phyloP scores from a whole-genome alignment of 1,140 invertebrate species.

The Pomacea maculata region DNA sequence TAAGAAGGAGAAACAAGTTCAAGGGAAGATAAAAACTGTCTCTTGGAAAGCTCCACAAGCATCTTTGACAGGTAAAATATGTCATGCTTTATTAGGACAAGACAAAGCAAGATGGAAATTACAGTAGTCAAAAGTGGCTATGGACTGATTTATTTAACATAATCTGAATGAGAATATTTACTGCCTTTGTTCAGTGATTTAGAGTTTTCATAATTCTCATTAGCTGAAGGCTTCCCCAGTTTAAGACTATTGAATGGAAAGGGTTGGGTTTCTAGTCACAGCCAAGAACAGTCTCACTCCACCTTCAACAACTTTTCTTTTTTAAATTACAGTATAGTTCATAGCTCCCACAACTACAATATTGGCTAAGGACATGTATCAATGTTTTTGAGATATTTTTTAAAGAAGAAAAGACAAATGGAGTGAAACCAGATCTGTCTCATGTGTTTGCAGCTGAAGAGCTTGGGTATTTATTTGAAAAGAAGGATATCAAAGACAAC shows the following conservation, averaged over 20 bases:
- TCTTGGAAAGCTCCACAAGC: slow-evolving; percentile 62
- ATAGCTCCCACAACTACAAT: too few relatives aligned
- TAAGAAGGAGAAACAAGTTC: slow-evolving; percentile 80
- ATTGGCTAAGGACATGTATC: too few relatives aligned
- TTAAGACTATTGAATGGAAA: too few relatives aligned
- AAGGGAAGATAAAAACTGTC: slow-evolving; percentile 68
- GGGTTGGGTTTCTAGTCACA: too few relatives aligned
- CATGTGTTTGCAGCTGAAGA: slow-evolving; percentile 68
- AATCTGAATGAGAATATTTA: not conserved
- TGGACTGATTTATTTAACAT: not conserved
- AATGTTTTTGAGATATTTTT: too few relatives aligned
- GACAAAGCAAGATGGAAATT: not conserved
- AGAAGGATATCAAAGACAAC: slow-evolving; percentile 38
- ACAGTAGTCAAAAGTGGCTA: not conserved
- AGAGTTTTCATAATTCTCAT: too few relatives aligned
- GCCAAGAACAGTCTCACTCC: too few relatives aligned
- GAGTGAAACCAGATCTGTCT: too few relatives aligned
- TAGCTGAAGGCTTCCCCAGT: too few relatives aligned
- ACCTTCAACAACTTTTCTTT: too few relatives aligned
- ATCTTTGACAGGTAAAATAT: slow-evolving; percentile 40
- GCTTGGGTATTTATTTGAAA: slow-evolving; percentile 75
- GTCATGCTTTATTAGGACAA: not conserved
- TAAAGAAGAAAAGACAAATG: too few relatives aligned
- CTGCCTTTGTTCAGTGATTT: not conserved
- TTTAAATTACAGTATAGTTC: too few relatives aligned